Evolutionary conservation across 2,113 vertebrate genomes (phyloP), one percentile per base, ranked within the genome.

Genomic region (Butastur rufipennis): DNA sequence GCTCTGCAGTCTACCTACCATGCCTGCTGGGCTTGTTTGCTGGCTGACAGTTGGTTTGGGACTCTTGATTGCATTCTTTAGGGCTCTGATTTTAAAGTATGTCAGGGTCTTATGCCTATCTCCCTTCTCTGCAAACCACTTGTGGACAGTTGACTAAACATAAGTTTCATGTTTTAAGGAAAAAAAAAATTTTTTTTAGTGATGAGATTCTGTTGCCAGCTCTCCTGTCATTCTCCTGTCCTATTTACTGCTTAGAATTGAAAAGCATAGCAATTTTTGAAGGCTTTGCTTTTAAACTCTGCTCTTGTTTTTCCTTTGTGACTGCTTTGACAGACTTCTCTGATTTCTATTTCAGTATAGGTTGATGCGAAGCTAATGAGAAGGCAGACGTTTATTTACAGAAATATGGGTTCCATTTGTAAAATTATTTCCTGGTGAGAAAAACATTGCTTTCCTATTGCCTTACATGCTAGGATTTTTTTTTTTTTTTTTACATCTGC

Each of bases 301-400:
- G 87, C 74, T 93, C 59, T 94, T 92, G 81, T 88, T 94, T 96
- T 95, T 79, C 90, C 82, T 97, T 82, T 94, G 95, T 93, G 92
- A n/a, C 85, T 94, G 88, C 65, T 93, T 85, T 97, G 93, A 94
- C 81, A 94, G 95, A 27, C 63, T 93, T 38, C 81, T 96, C 86
- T 93, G 93, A 97, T 97, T 95, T 96, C 96, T 96, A 93, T 96
- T 97, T 96, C 91, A 94, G 94, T 26, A 71, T 68, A 95, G 82
- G 91, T 68, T 95, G 90, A 94, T 73, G 85, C 63, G 90, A 80
- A 81, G 87, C 81, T 97, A 95, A 98, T 96, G 86, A 93, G 94
- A 55, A 97, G 65, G 83, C 58, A 94, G 83, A 92, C 6, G 22
- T 81, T 95, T 96, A 59, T 93, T 97, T 88, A 93, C 89, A 95